Conservation (phyloP, 2,113 vertebrate species). For the Dasypus novemcinctus region DNA sequence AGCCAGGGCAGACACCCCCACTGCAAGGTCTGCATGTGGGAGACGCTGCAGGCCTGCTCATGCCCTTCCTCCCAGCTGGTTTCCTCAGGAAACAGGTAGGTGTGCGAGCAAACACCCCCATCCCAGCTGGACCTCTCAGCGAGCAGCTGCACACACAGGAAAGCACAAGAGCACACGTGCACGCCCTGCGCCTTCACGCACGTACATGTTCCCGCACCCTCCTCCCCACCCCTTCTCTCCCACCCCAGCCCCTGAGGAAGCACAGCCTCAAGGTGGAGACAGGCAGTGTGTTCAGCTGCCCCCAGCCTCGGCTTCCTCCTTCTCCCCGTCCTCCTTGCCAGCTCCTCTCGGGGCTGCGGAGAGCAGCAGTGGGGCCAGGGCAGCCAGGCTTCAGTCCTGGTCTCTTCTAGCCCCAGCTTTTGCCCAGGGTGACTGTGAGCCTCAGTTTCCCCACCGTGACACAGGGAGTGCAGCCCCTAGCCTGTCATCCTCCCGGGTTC, state of each 20-base stretch:
- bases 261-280: background rate
- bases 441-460: background rate
- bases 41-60: background rate
- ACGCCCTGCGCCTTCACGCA: background rate
- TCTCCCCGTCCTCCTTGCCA: rapidly evolving
- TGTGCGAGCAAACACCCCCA: background rate
- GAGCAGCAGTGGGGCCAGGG: background rate
- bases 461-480: background rate
- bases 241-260: background rate
- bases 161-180: background rate
- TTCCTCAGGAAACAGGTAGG: constrained; percentile 47
- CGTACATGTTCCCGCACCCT: background rate
- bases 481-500: background rate
- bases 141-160: background rate
- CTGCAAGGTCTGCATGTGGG: rapidly evolving
- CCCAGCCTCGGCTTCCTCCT: background rate
- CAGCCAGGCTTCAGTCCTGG: background rate
- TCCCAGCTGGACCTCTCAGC: background rate
- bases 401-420: background rate
- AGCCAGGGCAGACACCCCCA: background rate
- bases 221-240: background rate
- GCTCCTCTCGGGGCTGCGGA: background rate
- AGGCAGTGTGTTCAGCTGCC: background rate
- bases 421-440: background rate
- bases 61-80: background rate